Percentiles rank a stretch among this genome's conserved stretches.
phyloP scores from a whole-genome alignment of 2,888 invertebrate genomes.

The Leucoma salicis region DNA sequence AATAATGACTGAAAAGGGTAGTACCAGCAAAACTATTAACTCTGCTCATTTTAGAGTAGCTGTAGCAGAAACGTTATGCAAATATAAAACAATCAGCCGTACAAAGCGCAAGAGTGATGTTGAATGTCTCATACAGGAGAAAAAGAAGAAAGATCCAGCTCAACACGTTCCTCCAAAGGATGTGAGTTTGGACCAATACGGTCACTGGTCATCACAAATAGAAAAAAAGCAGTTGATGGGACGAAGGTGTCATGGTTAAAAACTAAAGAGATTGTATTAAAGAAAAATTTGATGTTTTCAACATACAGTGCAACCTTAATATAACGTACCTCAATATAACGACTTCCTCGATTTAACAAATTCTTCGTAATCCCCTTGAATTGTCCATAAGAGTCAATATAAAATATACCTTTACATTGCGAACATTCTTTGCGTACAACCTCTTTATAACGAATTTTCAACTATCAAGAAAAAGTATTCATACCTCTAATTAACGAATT shows the following conservation, averaged over 20 bases:
- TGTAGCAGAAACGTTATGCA: constrained; percentile 6
- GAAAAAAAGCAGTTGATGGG: too few species aligned
- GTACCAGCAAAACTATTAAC: neutral
- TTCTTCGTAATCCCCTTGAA: too few species aligned
- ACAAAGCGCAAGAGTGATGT: constrained; percentile 4
- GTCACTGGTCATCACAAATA: constrained; percentile 2
- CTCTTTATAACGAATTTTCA: too few species aligned
- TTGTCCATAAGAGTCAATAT: too few species aligned
- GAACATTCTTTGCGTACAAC: too few species aligned
- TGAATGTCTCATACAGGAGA: constrained; percentile 5
- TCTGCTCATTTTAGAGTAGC: constrained; percentile 7
- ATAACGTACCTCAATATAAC: constrained; percentile 1
- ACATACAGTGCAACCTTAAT: constrained; percentile 2
- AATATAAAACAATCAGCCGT: constrained; percentile 4
- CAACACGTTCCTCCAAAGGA: constrained; percentile 20
- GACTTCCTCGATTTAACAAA: too few species aligned
- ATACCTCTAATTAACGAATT: constrained; percentile 8
- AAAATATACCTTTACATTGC: too few species aligned
- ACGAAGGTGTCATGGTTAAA: too few species aligned
- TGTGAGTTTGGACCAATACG: constrained; percentile 22
- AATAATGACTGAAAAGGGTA: constrained; percentile 1
- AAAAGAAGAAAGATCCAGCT: constrained; percentile 7
- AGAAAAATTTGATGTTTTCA: too few species aligned
- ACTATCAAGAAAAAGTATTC: too few species aligned
- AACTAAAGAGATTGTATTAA: too few species aligned